Evolutionary conservation across 2,797 vertebrate genomes (phyloP).

Genomic region (Silurus lanzhouensis): DNA sequence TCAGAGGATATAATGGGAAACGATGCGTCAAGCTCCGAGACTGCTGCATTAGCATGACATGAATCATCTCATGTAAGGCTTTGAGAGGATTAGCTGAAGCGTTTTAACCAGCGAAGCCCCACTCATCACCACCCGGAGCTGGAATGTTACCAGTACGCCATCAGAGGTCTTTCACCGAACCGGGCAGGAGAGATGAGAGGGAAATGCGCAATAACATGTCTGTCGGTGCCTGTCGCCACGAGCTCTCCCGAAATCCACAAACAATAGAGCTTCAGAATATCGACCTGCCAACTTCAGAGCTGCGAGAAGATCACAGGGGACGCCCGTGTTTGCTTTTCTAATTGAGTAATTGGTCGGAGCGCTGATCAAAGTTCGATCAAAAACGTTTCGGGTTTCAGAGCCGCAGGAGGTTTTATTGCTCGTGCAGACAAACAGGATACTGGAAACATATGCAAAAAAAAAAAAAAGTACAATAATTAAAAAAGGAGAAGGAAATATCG

Average conservation of each 20-base stretch:
- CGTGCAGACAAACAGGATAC: neutral
- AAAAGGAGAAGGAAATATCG: no score
- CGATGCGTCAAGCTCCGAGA: slow-evolving; percentile 16
- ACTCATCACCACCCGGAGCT: slow-evolving; percentile 25
- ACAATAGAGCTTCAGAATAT: slow-evolving; percentile 59
- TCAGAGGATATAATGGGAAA: slow-evolving; percentile 34
- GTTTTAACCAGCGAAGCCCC: slow-evolving; percentile 16
- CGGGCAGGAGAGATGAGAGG: slow-evolving; percentile 26
- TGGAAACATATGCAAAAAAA: neutral
- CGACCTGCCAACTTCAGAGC: neutral
- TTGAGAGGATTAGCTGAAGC: slow-evolving; percentile 36
- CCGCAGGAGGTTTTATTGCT: neutral
- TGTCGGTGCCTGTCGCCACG: slow-evolving; percentile 18
- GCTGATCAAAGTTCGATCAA: neutral
- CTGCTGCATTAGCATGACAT: slow-evolving; percentile 31
- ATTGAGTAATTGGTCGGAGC: neutral
- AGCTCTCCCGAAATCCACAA: slow-evolving; percentile 24
- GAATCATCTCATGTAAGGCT: slow-evolving; percentile 36
- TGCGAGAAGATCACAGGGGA: neutral
- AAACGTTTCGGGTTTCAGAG: neutral
- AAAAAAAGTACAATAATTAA: no score
- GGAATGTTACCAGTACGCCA: slow-evolving; percentile 22
- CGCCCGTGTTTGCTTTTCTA: slow-evolving; percentile 13
- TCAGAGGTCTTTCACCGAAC: slow-evolving; percentile 26
- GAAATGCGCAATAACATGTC: slow-evolving; percentile 27